Percentiles rank a stretch among this genome's conserved stretches.
phyloP scores from a whole-genome alignment of 2,797 vertebrate species.

The Rhodeus uyekii region DNA sequence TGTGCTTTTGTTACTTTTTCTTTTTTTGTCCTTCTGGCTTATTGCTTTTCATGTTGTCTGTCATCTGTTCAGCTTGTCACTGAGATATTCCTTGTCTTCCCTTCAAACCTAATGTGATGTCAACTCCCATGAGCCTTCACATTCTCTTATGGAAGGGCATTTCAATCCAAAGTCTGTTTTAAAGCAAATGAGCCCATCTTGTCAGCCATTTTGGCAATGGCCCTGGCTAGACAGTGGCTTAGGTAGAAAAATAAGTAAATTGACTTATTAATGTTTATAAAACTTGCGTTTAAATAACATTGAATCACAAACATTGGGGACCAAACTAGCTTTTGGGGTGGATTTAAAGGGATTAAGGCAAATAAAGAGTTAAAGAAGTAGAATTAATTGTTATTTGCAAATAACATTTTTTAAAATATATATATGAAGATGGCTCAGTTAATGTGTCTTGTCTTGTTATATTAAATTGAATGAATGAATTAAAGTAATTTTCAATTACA shows the following conservation, averaged over 20 bases:
- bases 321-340: neutral
- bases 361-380: neutral
- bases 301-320: neutral
- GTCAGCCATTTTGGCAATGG: neutral
- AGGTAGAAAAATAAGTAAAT: neutral
- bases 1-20: conserved; percentile 15
- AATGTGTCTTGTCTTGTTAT: neutral
- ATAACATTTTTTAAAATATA: neutral
- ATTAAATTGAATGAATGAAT: neutral
- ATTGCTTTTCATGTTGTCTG: conserved; percentile 38
- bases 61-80: conserved; percentile 26
- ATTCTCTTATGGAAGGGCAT: conserved; percentile 38
- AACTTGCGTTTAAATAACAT: neutral
- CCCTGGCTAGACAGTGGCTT: neutral
- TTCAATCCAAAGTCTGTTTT: conserved; percentile 1
- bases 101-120: conserved; percentile 43
- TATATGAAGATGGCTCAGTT: neutral
- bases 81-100: conserved; percentile 35
- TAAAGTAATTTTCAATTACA: neutral
- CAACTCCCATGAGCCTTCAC: conserved; percentile 62
- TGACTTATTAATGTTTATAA: neutral
- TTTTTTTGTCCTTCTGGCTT: conserved; percentile 26
- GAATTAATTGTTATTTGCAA: neutral
- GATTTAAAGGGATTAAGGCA: neutral
- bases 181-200: conserved; percentile 22